Conservation (phyloP, 2,888 invertebrate species). For the Caenorhabditis sulstoni region DNA sequence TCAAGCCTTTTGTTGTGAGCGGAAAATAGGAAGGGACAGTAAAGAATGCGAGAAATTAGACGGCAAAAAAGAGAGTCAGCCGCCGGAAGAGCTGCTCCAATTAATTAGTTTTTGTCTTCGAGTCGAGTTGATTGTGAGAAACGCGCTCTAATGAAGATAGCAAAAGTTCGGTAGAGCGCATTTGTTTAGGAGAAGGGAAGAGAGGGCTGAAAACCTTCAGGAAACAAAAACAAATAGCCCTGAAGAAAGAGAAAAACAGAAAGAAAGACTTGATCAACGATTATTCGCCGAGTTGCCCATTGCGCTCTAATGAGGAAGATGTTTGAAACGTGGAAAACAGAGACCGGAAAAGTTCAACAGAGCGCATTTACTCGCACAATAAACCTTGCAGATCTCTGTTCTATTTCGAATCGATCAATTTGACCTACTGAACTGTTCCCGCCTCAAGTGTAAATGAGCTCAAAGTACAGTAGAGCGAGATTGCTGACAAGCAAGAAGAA, state of each 20-base stretch:
- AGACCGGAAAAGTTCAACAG: no score
- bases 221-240: background rate
- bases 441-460: background rate
- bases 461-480: background rate
- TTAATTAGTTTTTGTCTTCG: slow-evolving; percentile 16
- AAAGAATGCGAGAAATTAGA: slow-evolving; percentile 16
- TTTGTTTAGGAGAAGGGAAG: no score
- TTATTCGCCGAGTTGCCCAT: no score
- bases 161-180: background rate
- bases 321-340: no score
- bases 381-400: no score
- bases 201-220: background rate
- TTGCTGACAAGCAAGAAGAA: no score
- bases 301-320: no score
- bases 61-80: background rate
- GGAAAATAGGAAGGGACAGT: slow-evolving; percentile 1
- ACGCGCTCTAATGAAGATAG: background rate
- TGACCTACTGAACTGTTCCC: background rate
- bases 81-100: no score
- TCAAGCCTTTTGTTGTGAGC: slow-evolving; percentile 24
- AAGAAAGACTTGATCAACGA: no score
- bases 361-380: no score
- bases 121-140: background rate
- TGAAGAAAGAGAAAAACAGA: no score
- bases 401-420: no score